Conservation (phyloP, 2,797 vertebrate species). For the Bradypus variegatus region DNA sequence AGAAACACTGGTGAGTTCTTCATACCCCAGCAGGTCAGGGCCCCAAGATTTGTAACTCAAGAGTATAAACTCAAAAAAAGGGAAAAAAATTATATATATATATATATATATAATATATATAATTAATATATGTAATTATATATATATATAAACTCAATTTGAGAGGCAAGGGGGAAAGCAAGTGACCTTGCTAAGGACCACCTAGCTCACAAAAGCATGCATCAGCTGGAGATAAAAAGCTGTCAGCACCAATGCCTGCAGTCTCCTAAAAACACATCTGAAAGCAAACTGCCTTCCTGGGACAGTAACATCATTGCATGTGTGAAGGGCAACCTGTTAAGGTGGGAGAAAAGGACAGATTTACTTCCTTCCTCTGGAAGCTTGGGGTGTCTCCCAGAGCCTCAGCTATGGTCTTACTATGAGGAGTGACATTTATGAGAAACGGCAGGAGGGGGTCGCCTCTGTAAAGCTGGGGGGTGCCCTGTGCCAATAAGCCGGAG, state of each 20-base stretch:
- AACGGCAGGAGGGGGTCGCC: not conserved
- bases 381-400: not conserved
- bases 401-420: not conserved
- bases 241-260: not conserved
- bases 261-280: not conserved
- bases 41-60: not conserved
- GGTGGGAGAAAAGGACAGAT: not conserved
- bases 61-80: not conserved
- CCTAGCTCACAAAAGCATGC: not conserved
- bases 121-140: too few species aligned
- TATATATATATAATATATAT: too few species aligned
- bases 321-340: not conserved
- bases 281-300: not conserved
- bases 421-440: not conserved
- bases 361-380: not conserved
- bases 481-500: not conserved
- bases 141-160: not conserved
- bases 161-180: not conserved
- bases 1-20: slow-evolving; percentile 30
- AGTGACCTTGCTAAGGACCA: not conserved
- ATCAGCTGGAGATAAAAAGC: not conserved
- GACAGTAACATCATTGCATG: not conserved
- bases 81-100: too few species aligned
- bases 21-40: not conserved
- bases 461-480: not conserved